Evolutionary conservation across 2,888 invertebrate species (phyloP), one percentile per base, ranked within the genome.

Genomic region (Sminthurides aquaticus): DNA sequence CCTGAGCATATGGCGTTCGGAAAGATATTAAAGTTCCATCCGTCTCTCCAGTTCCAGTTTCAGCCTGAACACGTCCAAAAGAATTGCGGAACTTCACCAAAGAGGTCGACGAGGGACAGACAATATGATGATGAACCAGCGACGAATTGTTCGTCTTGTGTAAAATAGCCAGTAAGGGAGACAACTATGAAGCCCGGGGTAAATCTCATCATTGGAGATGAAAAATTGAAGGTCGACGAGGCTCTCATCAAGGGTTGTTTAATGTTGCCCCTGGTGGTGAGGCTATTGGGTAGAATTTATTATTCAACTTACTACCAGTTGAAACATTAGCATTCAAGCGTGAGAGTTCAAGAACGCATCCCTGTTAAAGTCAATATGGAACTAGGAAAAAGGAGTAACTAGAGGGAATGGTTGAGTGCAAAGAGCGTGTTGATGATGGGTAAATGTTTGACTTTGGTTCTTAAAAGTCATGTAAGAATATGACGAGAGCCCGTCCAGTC

Each of bases 171-270:
- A 34, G 5, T 34, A 34, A 5, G 5, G 43, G 43, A n/a, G n/a
- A 11, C 43, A 34, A 34, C 43, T 15, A 15, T 34, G 43, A 34
- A 15, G 15, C 43, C 43, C 8, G 43, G 43, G 43, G 43, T 15
- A 34, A 34, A 15, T 15, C 5, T 34, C 43, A 34, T 34, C 43
- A 34, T 11, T 15, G n/a, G n/a, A 34, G 43, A 34, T 43, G 49
- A 61, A 18, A 61, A 54, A 20, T 20, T 61, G 54, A 61, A 61
- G 61, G 61, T 61, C 61, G 54, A 54, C 61, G 61, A 28, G 24
- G 11, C 43, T 11, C 15, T 11, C 43, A 11, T 34, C 43, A 15
- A 15, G 15, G 43, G 43, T 15, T 34, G 43, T 34, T 34, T 15
- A 34, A 34, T 34, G 5, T 15, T 15, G 43, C 5, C 43, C 43